Base-by-base conservation (phyloP, 2,113 vertebrate species). In the Riparia riparia region DNA sequence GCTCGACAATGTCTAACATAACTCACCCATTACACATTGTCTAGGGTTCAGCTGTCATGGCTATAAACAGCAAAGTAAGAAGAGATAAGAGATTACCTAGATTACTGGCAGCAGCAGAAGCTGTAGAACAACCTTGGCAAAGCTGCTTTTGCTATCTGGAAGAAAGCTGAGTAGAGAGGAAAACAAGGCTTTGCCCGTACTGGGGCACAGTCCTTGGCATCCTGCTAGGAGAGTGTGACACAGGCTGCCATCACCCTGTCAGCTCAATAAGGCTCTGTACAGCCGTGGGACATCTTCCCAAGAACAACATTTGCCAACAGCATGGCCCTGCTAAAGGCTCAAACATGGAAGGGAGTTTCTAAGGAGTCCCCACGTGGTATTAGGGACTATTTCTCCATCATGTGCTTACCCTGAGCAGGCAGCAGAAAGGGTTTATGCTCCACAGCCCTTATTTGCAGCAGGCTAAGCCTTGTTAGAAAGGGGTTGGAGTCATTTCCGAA, bases 11-110 rank as follows among this genome's bases (percentile, higher is more conserved):
- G 3, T 73, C 51, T 65, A 84, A 76, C 91, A 95, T 95, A 97
- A 95, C 93, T 96, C 91, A 95, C 54, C 68, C 87, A 96, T 96
- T 96, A 95, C 93, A 93, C 78, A 76, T 93, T 83, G 95, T 92
- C 88, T 95, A 56, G 69, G 34, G 41, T 72, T 91, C 9, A 13
- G 74, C 87, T 94, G 79, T 93, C 94, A 44, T 61, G 74, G 66
- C 74, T 95, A 86, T 84, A 80, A 93, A 89, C 86, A 81, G 64
- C 39, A 78, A 86, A 89, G 72, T 82, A 95, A 95, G 65, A 85
- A 3, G 4, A 95, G 86, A 93, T 93, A 88, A 93, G 82, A 95
- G 95, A 94, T 94, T 72, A 88, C 58, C 66, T 89, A 93, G 82
- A 93, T 93, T 87, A 82, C 85, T 95, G 87, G 93, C 94, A 93